Base-by-base conservation (phyloP, 2,888 invertebrate genomes). In the Eristalinus sepulchralis region DNA sequence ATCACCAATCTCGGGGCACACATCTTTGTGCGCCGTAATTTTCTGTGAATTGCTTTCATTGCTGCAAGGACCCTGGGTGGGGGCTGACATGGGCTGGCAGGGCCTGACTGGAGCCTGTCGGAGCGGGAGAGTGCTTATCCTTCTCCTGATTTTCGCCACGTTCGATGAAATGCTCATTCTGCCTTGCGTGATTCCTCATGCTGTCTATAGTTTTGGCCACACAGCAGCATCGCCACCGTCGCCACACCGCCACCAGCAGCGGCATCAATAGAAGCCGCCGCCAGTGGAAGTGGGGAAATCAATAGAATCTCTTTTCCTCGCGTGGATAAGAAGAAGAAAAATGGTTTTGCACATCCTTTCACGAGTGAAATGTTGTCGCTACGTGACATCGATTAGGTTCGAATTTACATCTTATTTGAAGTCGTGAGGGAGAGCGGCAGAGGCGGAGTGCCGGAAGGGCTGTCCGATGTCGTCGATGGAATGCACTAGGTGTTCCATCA, bases 381-480 rank as follows among this genome's bases (percentile, higher is more conserved):
- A 88, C 88, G 88, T 88, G 88, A 82, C 88, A 83, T 82, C 85
- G 82, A 85, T 88, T 88, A 88, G 84, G 88, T 84, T 88, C 70
- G 66, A 83, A 88, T 88, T 88, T 88, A 88, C 83, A 88, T 88
- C 88, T 84, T 81, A 84, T 88, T 88, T 78, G 82, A 78, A 78
- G 82, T 88, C 73, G 82, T 20, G 64, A 55, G 24, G n/a, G n/a
- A 68, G 13, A 57, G 27, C 22, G 34, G 24, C 47, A 10, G 5
- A n/a, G 11, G n/a, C 24, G 57, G 36, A 63, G 9, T 11, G 59
- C 27, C 20, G 55, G 53, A 34, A 53, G 60, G 11, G 27, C 20
- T n/a, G 31, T 13, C 68, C 31, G 59, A 63, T 20, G 47, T n/a
- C 27, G 17, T 75, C 31, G 59, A 63, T 20, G 47, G 66, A 76